Evolutionary conservation across 2,113 vertebrate genomes (phyloP).

Genomic region (Strigops habroptila): DNA sequence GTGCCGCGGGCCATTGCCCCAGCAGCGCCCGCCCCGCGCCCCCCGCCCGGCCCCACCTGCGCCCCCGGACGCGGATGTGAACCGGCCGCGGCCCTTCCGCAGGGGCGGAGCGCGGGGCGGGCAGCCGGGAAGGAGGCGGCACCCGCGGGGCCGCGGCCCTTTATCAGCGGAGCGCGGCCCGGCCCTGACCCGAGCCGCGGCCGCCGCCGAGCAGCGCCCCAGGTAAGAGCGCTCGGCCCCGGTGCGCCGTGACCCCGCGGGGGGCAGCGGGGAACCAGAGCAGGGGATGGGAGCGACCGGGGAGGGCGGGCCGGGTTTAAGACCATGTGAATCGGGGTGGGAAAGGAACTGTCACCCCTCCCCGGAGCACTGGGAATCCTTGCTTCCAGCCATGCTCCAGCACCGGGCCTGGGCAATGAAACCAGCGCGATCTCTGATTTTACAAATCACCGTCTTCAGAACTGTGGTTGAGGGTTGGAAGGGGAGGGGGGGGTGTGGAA

Average conservation of each 20-base stretch:
- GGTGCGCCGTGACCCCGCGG: neutral
- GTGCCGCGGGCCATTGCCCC: neutral
- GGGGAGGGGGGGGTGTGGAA: rapidly evolving
- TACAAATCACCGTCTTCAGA: neutral
- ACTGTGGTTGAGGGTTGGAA: neutral
- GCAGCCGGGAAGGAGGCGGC: neutral
- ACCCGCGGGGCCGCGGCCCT: neutral
- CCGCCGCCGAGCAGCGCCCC: neutral
- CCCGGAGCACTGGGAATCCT: too few relatives aligned
- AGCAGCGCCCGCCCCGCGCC: neutral
- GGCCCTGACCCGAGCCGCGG: rapidly evolving
- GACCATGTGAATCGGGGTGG: neutral
- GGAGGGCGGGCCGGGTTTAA: neutral
- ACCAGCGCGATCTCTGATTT: too few relatives aligned
- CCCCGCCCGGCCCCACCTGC: neutral
- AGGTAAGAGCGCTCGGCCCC: neutral
- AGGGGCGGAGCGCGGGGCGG: neutral
- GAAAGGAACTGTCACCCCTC: neutral
- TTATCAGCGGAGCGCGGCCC: rapidly evolving
- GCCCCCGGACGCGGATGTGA: neutral
- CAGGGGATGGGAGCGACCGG: neutral
- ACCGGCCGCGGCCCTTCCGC: neutral
- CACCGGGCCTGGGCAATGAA: neutral
- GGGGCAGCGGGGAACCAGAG: neutral
- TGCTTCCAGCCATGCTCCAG: neutral